Percentiles rank a stretch among this genome's conserved stretches.
Evolutionary conservation across 2,113 vertebrate genomes (phyloP).

Genomic region (Sisor rabdophorus): DNA sequence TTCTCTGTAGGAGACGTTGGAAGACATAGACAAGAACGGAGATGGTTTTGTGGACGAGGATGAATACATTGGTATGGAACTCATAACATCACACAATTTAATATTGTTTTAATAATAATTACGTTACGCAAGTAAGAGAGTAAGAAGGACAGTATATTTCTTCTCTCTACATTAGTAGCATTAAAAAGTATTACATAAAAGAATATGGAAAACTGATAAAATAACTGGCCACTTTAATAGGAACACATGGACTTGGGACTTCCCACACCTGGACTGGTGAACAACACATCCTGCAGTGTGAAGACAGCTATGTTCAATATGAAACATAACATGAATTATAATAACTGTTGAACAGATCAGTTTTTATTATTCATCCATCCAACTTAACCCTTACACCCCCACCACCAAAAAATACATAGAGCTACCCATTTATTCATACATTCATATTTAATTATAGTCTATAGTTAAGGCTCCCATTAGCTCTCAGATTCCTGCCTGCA

Average conservation of each 20-base stretch:
- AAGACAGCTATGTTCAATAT: neutral
- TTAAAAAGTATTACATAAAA: too few relatives aligned
- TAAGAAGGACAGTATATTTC: too few relatives aligned
- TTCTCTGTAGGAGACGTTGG: slow-evolving; percentile 86
- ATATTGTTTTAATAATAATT: neutral
- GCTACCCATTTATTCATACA: too few relatives aligned
- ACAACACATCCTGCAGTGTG: neutral
- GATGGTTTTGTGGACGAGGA: slow-evolving; percentile 95
- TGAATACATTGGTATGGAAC: slow-evolving; percentile 88
- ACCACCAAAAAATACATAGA: too few relatives aligned
- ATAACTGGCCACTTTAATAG: neutral
- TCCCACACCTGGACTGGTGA: neutral
- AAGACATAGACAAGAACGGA: slow-evolving; percentile 93
- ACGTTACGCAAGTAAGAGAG: too few relatives aligned
- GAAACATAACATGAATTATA: neutral
- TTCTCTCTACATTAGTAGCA: too few relatives aligned
- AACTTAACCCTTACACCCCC: neutral
- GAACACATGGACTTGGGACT: neutral
- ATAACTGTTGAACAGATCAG: neutral
- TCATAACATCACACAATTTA: neutral
- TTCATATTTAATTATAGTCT: too few relatives aligned
- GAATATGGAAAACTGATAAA: too few relatives aligned
- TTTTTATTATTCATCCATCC: neutral
- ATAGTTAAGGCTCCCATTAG: too few relatives aligned
- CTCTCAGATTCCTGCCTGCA: neutral